Percentiles rank a stretch among this genome's conserved stretches.
These are phyloP conservation scores for Mallotus villosus DNA, from an alignment of 2,797 vertebrate species.

Conservation along the genomic window DNA sequence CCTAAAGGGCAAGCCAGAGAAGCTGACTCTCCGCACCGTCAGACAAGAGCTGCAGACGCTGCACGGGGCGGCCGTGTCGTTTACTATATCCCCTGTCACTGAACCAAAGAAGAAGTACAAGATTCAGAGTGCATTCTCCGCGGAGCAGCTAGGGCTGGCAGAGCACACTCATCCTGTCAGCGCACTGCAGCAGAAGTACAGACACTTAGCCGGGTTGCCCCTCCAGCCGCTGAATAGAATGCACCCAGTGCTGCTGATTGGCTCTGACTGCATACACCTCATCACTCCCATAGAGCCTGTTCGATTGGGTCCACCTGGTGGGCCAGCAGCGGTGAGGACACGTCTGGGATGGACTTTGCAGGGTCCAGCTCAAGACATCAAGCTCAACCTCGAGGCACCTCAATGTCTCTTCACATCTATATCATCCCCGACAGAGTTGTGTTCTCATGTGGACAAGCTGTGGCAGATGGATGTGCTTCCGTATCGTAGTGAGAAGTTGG, in stretches of 20 bases:
- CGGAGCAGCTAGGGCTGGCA: not conserved
- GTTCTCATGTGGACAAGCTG: not conserved
- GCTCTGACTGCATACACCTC: slow-evolving; percentile 21
- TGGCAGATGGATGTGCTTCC: slow-evolving; percentile 17
- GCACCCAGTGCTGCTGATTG: slow-evolving; percentile 23
- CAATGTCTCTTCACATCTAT: slow-evolving; percentile 16
- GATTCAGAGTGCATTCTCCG: slow-evolving; percentile 9
- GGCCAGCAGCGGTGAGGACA: not conserved
- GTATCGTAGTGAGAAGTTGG: slow-evolving; percentile 5
- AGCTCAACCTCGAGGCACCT: not conserved
- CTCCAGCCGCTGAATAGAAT: not conserved
- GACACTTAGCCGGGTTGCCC: slow-evolving; percentile 10
- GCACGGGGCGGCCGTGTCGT: slow-evolving; percentile 13
- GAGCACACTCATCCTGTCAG: slow-evolving; percentile 15
- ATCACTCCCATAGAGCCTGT: slow-evolving; percentile 17
- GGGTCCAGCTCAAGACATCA: slow-evolving; percentile 9
- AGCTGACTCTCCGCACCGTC: slow-evolving; percentile 18
- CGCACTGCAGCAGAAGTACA: slow-evolving; percentile 7
- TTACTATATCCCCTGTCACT: slow-evolving; percentile 13
- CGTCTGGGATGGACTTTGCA: slow-evolving; percentile 21
- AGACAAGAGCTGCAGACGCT: slow-evolving; percentile 17
- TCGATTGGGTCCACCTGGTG: not conserved
- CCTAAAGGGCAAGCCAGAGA: not conserved
- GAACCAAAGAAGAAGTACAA: not conserved
- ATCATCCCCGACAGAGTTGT: not conserved